Evolutionary conservation across 1,140 invertebrate species (phyloP).

Genomic region (Brachionus paranguensis): DNA sequence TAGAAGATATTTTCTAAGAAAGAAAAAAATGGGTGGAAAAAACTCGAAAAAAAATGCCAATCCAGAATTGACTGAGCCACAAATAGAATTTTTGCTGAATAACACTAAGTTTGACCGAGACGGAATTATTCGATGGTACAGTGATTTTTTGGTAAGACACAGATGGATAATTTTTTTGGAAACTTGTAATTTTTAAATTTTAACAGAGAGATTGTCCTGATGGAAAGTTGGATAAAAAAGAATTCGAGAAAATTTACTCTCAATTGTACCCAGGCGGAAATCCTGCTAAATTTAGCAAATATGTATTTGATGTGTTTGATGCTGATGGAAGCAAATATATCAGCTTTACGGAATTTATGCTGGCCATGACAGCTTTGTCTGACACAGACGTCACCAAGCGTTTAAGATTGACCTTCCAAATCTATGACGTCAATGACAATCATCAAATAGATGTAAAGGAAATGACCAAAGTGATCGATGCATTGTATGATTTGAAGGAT

Average conservation of each 20-base stretch:
- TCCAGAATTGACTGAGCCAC: constrained; percentile 45
- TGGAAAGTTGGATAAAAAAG: constrained; percentile 38
- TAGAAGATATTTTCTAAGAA: not conserved
- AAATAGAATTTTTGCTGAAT: constrained; percentile 51
- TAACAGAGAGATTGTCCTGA: constrained; percentile 33
- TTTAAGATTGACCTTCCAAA: constrained; percentile 7
- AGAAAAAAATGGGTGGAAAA: constrained; percentile 32
- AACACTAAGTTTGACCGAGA: constrained; percentile 55
- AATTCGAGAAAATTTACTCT: constrained; percentile 34
- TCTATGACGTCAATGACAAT: constrained; percentile 30
- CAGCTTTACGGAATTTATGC: constrained; percentile 33
- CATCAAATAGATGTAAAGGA: constrained; percentile 38
- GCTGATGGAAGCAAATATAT: constrained; percentile 9
- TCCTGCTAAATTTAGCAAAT: not conserved
- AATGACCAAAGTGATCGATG: constrained; percentile 22
- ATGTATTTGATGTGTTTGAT: constrained; percentile 9
- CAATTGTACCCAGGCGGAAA: constrained; percentile 37
- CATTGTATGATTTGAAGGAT: constrained; percentile 24
- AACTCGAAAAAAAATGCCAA: not conserved
- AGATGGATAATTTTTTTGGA: not conserved
- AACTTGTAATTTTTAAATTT: not conserved
- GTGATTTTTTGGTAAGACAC: constrained; percentile 53
- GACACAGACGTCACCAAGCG: not conserved
- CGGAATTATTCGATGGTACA: constrained; percentile 56
- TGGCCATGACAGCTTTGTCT: not conserved